Evolutionary conservation across 1,140 invertebrate genomes (phyloP).

Genomic region (Mylabris phalerata): DNA sequence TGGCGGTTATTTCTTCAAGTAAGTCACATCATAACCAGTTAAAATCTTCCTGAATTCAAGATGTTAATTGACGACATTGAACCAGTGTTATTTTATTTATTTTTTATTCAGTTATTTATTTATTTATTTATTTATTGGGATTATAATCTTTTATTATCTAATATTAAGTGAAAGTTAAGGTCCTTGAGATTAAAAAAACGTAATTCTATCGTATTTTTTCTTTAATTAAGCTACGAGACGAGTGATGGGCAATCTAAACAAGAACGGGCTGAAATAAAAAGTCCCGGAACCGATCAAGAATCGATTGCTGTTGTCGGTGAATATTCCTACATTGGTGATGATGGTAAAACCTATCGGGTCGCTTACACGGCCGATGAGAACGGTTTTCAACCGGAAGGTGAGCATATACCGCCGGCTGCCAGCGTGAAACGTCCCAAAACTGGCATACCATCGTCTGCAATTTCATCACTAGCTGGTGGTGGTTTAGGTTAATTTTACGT

Average conservation of each 20-base stretch:
- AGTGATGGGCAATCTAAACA: conserved; percentile 49
- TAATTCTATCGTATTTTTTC: background rate
- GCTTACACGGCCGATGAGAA: conserved; percentile 37
- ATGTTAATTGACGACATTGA: background rate
- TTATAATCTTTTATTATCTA: background rate
- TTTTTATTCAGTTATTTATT: background rate
- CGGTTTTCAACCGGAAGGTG: conserved; percentile 34
- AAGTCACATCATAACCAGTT: conserved; percentile 31
- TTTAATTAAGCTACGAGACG: conserved; percentile 43
- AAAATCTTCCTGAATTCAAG: background rate
- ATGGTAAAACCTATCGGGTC: conserved; percentile 54
- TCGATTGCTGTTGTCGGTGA: conserved; percentile 53
- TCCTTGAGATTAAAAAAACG: background rate
- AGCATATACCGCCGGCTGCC: conserved; percentile 21
- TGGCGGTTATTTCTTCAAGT: conserved; percentile 38
- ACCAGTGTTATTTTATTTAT: background rate
- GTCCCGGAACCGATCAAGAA: conserved; percentile 53
- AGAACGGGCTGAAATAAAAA: conserved; percentile 47
- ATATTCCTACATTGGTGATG: conserved; percentile 65
- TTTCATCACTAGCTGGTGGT: conserved; percentile 23
- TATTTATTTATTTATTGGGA: background rate
- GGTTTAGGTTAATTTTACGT: conserved; percentile 16
- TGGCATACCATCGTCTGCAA: conserved; percentile 24
- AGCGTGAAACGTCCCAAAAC: conserved; percentile 3
- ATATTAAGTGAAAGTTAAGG: background rate